A percentile compares a stretch with the other conserved stretches of the same genome.
Conservation (phyloP, 2,888 invertebrate genomes). For the Ophion obscuratus region DNA sequence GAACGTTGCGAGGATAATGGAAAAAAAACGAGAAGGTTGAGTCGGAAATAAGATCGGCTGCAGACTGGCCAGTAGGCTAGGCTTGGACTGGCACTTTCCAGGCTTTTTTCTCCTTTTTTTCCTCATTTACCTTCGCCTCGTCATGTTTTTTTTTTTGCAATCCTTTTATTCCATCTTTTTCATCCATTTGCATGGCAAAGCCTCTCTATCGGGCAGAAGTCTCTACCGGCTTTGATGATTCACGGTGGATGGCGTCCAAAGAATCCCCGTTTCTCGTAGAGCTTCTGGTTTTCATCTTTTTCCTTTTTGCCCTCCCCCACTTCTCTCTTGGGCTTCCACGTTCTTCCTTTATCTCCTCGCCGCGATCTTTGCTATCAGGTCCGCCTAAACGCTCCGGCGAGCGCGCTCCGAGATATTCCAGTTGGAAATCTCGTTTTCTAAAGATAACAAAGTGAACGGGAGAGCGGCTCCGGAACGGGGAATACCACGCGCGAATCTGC, state of each 20-base stretch:
- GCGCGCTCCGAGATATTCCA: slow-evolving; percentile 61
- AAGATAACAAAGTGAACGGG: slow-evolving; percentile 66
- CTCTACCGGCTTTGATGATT: slow-evolving; percentile 62
- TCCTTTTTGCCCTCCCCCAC: background rate
- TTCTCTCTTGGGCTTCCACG: background rate
- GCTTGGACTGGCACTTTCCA: slow-evolving; percentile 52
- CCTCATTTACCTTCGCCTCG: slow-evolving; percentile 17
- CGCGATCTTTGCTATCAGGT: slow-evolving; percentile 44
- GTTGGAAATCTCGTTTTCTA: slow-evolving; percentile 66
- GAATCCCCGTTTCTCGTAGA: slow-evolving; percentile 58
- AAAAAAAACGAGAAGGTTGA: slow-evolving; percentile 13
- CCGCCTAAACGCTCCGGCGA: slow-evolving; percentile 47
- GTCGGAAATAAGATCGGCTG: slow-evolving; percentile 42
- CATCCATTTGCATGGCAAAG: slow-evolving; percentile 65
- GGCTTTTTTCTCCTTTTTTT: slow-evolving; percentile 9
- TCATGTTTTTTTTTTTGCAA: slow-evolving; percentile 18
- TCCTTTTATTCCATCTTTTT: slow-evolving; percentile 41
- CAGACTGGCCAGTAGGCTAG: slow-evolving; percentile 50
- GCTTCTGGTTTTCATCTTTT: slow-evolving; percentile 52
- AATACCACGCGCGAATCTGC: slow-evolving; percentile 31
- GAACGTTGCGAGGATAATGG: slow-evolving; percentile 25
- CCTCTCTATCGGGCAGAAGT: slow-evolving; percentile 56
- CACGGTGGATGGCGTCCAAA: slow-evolving; percentile 51
- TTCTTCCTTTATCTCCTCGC: slow-evolving; percentile 4
- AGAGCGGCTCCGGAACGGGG: slow-evolving; percentile 32